phyloP scores from a whole-genome alignment of 2,888 invertebrate species.

The Trissonchulus latispiculum region DNA sequence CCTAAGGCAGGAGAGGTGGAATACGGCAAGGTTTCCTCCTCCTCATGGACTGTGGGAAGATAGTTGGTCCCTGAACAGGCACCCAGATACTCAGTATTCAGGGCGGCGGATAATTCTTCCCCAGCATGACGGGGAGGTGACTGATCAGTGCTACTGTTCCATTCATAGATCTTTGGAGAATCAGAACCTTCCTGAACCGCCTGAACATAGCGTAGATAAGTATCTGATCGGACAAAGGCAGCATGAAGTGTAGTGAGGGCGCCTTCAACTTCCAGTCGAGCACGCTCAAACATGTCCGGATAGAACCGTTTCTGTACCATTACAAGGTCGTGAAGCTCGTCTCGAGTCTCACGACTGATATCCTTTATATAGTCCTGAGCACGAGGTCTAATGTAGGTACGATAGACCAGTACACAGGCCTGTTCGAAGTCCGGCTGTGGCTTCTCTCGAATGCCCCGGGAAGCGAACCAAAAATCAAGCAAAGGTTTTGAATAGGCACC shows the following conservation, averaged over 20 bases:
- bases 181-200: neutral
- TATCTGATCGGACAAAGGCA: constrained; percentile 12
- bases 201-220: constrained; percentile 12
- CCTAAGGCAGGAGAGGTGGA: neutral
- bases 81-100: neutral
- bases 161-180: constrained; percentile 13
- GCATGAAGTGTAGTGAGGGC: neutral
- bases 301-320: neutral
- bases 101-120: neutral
- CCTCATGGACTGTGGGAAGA: neutral
- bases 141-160: neutral
- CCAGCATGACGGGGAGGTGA: too few relatives aligned
- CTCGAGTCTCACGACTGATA: neutral
- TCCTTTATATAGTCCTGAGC: neutral
- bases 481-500: neutral
- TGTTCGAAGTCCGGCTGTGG: neutral
- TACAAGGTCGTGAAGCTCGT: neutral
- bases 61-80: neutral
- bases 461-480: constrained; percentile 21
- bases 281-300: constrained; percentile 9
- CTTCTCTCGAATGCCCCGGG: constrained; percentile 10
- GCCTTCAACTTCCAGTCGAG: constrained; percentile 6
- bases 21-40: neutral
- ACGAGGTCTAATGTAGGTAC: neutral
- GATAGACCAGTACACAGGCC: neutral